Conservation (phyloP, 2,113 vertebrate species). For the Speoplatyrhinus poulsoni region DNA sequence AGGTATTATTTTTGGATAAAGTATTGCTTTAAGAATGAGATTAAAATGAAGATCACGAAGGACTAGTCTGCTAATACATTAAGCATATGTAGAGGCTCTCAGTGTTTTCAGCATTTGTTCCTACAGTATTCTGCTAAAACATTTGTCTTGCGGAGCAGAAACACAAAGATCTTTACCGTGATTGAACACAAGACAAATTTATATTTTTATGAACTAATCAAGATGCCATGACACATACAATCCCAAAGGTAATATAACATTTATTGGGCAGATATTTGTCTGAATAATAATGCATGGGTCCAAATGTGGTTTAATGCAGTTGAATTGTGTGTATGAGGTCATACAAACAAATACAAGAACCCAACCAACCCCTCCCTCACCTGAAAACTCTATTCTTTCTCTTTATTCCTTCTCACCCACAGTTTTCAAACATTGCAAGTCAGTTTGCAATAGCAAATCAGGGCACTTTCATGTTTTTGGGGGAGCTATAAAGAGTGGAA, state of each 20-base stretch:
- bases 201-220: constrained; percentile 21
- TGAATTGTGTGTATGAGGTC: constrained; percentile 53
- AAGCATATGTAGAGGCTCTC: neutral
- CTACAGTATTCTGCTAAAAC: neutral
- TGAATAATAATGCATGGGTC: constrained; percentile 22
- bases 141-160: neutral
- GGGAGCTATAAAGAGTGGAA: no score
- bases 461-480: no score
- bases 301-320: constrained; percentile 26
- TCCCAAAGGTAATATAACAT: neutral
- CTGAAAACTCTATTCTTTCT: no score
- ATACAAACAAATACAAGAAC: constrained; percentile 33
- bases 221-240: constrained; percentile 11
- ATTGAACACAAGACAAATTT: constrained; percentile 16
- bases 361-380: no score
- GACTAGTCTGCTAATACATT: constrained; percentile 1
- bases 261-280: constrained; percentile 5
- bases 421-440: no score
- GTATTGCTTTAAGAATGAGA: no score
- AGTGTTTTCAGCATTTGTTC: neutral
- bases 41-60: neutral
- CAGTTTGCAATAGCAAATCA: no score
- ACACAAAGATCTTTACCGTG: neutral
- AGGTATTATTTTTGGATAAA: no score
- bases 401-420: neutral